phyloP scores from a whole-genome alignment of 1,140 invertebrate species.

The Brachionus sp. region DNA sequence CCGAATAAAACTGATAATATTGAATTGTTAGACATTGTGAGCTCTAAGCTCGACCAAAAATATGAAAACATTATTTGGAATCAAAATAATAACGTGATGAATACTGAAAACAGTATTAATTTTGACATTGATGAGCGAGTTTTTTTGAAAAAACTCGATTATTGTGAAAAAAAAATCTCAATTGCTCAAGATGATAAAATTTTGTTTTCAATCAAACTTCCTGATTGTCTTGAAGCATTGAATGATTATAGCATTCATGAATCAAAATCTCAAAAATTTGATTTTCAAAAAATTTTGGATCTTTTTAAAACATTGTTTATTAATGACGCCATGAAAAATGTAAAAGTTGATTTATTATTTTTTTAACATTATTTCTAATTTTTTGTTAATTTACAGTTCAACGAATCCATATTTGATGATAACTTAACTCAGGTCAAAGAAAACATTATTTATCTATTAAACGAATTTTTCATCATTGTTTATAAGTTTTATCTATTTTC shows the following conservation, averaged over 20 bases:
- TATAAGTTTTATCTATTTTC: neutral
- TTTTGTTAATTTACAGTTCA: neutral
- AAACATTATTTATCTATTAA: neutral
- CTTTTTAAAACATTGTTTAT: neutral
- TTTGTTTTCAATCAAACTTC: neutral
- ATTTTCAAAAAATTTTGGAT: neutral
- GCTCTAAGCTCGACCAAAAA: neutral
- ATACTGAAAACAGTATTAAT: neutral
- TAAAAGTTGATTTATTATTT: neutral
- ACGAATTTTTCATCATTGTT: neutral
- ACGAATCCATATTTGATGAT: neutral
- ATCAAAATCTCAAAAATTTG: neutral
- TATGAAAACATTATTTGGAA: neutral
- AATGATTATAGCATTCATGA: neutral
- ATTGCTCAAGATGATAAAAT: neutral
- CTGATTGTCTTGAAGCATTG: neutral
- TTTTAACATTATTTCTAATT: neutral
- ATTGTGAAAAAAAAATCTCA: neutral
- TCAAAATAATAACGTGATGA: neutral
- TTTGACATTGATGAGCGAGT: neutral
- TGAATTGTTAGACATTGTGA: neutral
- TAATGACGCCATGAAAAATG: neutral
- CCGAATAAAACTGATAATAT: neutral
- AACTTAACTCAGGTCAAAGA: neutral
- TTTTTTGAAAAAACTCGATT: neutral